Base-by-base conservation (phyloP, 2,888 invertebrate genomes). In the Apantesis nais region DNA sequence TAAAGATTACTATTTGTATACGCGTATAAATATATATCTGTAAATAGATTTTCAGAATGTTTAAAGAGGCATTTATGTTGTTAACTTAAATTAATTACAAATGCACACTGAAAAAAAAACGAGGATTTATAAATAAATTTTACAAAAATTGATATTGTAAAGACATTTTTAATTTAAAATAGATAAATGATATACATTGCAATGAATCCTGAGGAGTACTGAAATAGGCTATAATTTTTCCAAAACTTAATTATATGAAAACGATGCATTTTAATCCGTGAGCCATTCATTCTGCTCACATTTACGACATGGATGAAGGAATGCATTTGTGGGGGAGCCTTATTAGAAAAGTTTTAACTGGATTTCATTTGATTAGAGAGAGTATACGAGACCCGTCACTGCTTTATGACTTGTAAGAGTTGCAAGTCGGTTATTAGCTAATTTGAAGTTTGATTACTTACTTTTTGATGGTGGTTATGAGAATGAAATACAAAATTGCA, bases 291-390 rank as follows among this genome's bases (percentile, higher is more conserved):
- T 72, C 44, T 71, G 74, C 69, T 70, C 74, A 74, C 75, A 77
- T 78, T 77, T 78, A 82, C 84, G 79, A 79, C 63, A 70, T 68
- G 66, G 73, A 67, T 76, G 85, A 83, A 85, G 85, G 85, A 86
- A 88, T 89, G 90, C 88, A 86, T 86, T 83, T 84, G 75, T 85
- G 80, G 90, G 93, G 93, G 90, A 83, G 77, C 88, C 88, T 92
- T 94, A 95, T 95, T 95, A 93, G 91, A 90, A 94, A 95, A 94
- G 93, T 95, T 94, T 94, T 94, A 93, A 93, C 93, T 89, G 86
- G 89, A 91, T 93, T 92, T 91, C 85, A 87, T 93, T 90, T 92
- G 92, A 92, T 93, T 93, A 92, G 88, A 79, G 81, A 78, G 79
- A 81, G 80, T 79, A 82, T 81, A 82, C 75, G 80, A 71, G 78